Percentiles rank a stretch among this genome's conserved stretches.
Conservation (phyloP, 2,888 invertebrate species). For the Artemia sinica region DNA sequence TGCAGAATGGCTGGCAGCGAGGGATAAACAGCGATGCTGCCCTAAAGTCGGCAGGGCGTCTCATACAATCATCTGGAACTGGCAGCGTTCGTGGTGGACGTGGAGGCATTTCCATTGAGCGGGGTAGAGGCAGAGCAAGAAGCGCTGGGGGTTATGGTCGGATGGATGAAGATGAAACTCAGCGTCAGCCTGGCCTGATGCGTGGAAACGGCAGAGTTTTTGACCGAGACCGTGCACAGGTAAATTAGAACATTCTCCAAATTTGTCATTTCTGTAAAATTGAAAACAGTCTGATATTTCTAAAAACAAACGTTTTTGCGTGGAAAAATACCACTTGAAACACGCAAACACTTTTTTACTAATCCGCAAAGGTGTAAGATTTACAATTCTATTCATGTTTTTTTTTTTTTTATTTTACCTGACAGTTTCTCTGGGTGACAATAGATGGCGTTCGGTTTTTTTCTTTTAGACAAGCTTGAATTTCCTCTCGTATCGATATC, state of each 20-base stretch:
- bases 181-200: constrained; percentile 22
- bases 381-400: too few relatives aligned
- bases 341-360: too few relatives aligned
- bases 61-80: background rate
- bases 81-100: constrained; percentile 28
- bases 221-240: constrained; percentile 23
- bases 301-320: too few relatives aligned
- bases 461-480: too few relatives aligned
- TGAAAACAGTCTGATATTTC: too few relatives aligned
- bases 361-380: too few relatives aligned
- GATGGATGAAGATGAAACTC: constrained; percentile 34
- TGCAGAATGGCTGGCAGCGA: constrained; percentile 40
- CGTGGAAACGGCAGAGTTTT: constrained; percentile 25
- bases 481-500: too few relatives aligned
- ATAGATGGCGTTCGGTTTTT: too few relatives aligned
- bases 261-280: too few relatives aligned
- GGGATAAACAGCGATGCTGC: constrained; percentile 39
- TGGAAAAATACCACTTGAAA: too few relatives aligned
- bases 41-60: constrained; percentile 32
- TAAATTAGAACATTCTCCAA: background rate
- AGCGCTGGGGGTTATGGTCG: constrained; percentile 30
- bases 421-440: too few relatives aligned
- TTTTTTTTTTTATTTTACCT: too few relatives aligned
- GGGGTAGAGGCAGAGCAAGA: constrained; percentile 34
- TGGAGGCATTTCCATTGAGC: constrained; percentile 27